phyloP scores from a whole-genome alignment of 1,140 invertebrate genomes.

The Drosophila biarmipes region DNA sequence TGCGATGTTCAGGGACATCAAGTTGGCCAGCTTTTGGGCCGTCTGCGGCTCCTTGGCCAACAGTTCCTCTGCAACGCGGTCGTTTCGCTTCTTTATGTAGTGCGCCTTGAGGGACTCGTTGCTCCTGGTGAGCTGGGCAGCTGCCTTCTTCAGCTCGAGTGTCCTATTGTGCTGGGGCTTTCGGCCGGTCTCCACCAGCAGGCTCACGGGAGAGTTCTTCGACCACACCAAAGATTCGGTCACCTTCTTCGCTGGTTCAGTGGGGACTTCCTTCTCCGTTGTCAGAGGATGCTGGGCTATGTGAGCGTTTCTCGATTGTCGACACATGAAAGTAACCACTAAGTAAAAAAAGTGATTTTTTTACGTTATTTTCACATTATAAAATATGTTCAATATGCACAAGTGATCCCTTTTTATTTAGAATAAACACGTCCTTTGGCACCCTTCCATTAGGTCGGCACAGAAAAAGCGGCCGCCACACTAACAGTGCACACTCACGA shows the following conservation, averaged over 20 bases:
- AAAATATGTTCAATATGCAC: no score
- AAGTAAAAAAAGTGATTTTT: neutral
- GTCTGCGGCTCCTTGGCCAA: neutral
- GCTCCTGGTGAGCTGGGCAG: constrained; percentile 9
- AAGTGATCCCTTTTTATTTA: no score
- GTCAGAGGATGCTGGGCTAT: neutral
- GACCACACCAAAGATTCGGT: neutral
- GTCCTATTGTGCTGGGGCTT: constrained; percentile 9
- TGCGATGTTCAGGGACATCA: constrained; percentile 5
- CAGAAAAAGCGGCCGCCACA: no score
- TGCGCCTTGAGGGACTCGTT: constrained; percentile 32
- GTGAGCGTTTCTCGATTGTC: neutral
- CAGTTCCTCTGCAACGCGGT: neutral
- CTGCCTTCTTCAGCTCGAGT: constrained; percentile 14
- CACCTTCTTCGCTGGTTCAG: neutral
- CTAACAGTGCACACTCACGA: no score
- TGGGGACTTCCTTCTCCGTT: no score
- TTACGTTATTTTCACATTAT: no score
- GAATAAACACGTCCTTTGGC: no score
- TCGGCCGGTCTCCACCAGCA: neutral
- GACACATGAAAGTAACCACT: constrained; percentile 2
- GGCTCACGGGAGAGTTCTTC: constrained; percentile 4
- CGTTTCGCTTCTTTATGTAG: constrained; percentile 9
- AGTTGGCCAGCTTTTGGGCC: neutral
- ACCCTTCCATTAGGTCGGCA: no score